A percentile compares a stretch with the other conserved stretches of the same genome.
Evolutionary conservation across 2,888 invertebrate genomes (phyloP).

Genomic region (Ypsolopha sequella): DNA sequence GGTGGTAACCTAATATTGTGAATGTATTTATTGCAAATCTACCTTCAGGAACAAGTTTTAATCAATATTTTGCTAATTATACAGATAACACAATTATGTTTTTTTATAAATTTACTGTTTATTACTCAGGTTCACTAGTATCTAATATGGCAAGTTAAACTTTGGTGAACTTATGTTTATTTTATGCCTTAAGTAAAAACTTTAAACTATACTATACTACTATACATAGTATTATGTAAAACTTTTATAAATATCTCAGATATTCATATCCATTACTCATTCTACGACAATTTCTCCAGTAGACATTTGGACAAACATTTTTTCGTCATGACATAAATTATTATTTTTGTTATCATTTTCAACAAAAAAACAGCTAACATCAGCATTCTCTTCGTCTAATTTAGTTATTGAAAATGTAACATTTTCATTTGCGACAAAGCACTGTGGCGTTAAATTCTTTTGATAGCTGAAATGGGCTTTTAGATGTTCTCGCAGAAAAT

Average conservation of each 20-base stretch:
- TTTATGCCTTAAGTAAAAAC: not conserved
- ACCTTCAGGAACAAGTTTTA: too few species aligned
- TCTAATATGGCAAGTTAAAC: conserved; percentile 60
- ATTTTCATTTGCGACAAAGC: conserved; percentile 72
- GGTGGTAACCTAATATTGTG: too few species aligned
- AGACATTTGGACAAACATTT: conserved; percentile 51
- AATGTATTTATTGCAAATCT: too few species aligned
- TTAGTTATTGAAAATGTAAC: conserved; percentile 68
- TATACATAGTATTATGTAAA: conserved; percentile 2
- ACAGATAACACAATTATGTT: too few species aligned
- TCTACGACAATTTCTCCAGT: conserved; percentile 49
- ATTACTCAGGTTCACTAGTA: not conserved
- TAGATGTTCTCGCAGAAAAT: conserved; percentile 82
- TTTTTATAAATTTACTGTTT: too few species aligned
- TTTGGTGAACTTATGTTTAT: conserved; percentile 44
- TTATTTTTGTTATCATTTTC: conserved; percentile 3
- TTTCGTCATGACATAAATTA: conserved; percentile 33
- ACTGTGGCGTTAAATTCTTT: conserved; percentile 69
- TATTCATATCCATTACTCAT: conserved; percentile 11
- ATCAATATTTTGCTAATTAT: too few species aligned
- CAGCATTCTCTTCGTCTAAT: conserved; percentile 44
- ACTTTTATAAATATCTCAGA: not conserved
- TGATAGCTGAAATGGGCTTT: conserved; percentile 80
- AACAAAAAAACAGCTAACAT: not conserved
- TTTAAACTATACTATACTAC: not conserved